Evolutionary conservation across 2,113 vertebrate genomes (phyloP).

Genomic region (Xyrauchen texanus): DNA sequence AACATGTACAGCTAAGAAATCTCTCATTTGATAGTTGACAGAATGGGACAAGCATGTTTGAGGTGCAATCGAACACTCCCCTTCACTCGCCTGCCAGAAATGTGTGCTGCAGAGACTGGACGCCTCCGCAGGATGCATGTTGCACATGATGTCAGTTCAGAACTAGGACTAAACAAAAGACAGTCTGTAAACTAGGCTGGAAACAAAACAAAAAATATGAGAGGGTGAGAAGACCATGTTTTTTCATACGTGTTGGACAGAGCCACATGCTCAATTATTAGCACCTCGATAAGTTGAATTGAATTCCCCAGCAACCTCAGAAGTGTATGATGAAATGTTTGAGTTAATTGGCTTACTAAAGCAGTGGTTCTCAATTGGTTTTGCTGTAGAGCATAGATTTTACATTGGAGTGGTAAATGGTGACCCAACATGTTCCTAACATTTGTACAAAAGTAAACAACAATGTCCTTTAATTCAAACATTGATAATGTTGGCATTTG

Average conservation of each 20-base stretch:
- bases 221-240: constrained; percentile 60
- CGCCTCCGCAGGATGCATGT: constrained; percentile 63
- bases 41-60: constrained; percentile 30
- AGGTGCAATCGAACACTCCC: constrained; percentile 40
- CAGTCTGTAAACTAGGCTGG: constrained; percentile 73
- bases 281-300: constrained; percentile 64
- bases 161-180: constrained; percentile 77
- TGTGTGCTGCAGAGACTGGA: constrained; percentile 67
- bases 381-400: no score
- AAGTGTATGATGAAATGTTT: no score
- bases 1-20: constrained; percentile 27
- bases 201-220: constrained; percentile 56
- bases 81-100: constrained; percentile 65
- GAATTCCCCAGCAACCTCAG: neutral
- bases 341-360: no score
- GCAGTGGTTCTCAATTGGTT: no score
- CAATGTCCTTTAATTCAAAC: no score
- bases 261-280: constrained; percentile 71
- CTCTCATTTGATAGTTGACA: constrained; percentile 34
- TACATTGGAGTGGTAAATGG: no score
- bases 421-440: no score
- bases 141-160: constrained; percentile 73
- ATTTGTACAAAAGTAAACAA: no score
- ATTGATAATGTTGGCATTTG: no score
- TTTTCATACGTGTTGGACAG: constrained; percentile 56